phyloP scores from a whole-genome alignment of 2,797 vertebrate genomes.

The Semaprochilodus insignis region DNA sequence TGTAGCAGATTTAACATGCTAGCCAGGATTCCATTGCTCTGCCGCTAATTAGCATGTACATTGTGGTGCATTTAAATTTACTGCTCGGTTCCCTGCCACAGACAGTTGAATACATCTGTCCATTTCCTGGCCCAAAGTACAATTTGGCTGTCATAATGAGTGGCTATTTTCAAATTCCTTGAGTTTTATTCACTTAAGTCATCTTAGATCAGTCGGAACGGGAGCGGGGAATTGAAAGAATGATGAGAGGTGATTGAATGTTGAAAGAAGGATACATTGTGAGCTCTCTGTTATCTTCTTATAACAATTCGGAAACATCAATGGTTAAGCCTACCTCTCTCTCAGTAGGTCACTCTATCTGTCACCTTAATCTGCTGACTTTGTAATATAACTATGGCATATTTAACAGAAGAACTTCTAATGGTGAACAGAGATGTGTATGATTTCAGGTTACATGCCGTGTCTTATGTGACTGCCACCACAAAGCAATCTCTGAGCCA shows the following conservation, averaged over 20 bases:
- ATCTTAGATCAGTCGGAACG: slow-evolving; percentile 32
- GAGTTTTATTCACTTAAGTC: slow-evolving; percentile 47
- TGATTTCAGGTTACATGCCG: background rate
- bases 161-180: slow-evolving; percentile 39
- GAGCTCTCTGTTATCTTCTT: slow-evolving; percentile 23
- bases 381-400: slow-evolving; percentile 38
- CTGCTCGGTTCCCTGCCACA: slow-evolving; percentile 48
- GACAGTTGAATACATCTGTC: slow-evolving; percentile 81
- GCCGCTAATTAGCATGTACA: slow-evolving; percentile 92
- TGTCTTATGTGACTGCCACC: background rate
- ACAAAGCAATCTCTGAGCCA: too few relatives aligned
- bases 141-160: slow-evolving; percentile 54
- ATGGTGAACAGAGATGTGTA: background rate
- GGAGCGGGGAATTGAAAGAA: background rate
- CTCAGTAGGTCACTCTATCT: slow-evolving; percentile 9
- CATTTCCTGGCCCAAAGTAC: slow-evolving; percentile 69
- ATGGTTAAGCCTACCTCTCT: slow-evolving; percentile 17
- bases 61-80: slow-evolving; percentile 88
- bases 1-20: slow-evolving; percentile 96
- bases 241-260: slow-evolving; percentile 24
- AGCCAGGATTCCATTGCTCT: slow-evolving; percentile 89
- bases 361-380: slow-evolving; percentile 25
- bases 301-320: slow-evolving; percentile 18
- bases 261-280: slow-evolving; percentile 29
- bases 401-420: slow-evolving; percentile 23